Conservation (phyloP, 1,140 invertebrate species). For the Xylocopa sonorina region DNA sequence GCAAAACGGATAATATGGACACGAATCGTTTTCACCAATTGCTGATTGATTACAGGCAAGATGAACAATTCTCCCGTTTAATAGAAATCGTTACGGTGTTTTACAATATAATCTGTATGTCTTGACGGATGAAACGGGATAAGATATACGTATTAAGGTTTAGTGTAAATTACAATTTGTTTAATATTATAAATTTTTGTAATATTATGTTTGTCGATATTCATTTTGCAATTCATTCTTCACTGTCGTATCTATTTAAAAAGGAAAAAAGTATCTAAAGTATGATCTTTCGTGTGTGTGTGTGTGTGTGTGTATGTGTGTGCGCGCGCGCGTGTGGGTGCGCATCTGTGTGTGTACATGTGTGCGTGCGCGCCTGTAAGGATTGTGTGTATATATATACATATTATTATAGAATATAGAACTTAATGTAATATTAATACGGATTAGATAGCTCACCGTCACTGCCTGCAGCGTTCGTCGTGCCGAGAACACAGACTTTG, state of each 20-base stretch:
- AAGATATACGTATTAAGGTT: neutral
- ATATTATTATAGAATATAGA: conserved; percentile 58
- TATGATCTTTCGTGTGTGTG: conserved; percentile 54
- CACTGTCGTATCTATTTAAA: conserved; percentile 29
- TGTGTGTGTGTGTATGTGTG: too few species aligned
- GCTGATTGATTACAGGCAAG: conserved; percentile 1
- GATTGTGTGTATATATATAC: conserved; percentile 63
- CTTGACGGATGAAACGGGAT: neutral
- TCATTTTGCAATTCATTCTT: conserved; percentile 14
- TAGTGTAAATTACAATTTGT: conserved; percentile 1
- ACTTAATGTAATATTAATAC: conserved; percentile 65
- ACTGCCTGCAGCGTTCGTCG: conserved; percentile 63
- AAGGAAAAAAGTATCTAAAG: conserved; percentile 19
- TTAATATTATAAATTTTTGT: neutral
- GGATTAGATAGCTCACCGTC: conserved; percentile 60
- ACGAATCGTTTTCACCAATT: conserved; percentile 24
- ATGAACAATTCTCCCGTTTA: neutral
- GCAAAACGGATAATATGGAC: neutral
- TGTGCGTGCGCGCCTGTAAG: too few species aligned
- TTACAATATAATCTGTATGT: neutral
- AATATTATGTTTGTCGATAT: neutral
- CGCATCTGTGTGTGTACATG: too few species aligned
- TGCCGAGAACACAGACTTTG: conserved; percentile 38
- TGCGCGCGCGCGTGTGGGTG: too few species aligned
- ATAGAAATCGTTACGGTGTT: neutral